Evolutionary conservation across 2,797 vertebrate species (phyloP).

Genomic region (Nyctibius grandis): DNA sequence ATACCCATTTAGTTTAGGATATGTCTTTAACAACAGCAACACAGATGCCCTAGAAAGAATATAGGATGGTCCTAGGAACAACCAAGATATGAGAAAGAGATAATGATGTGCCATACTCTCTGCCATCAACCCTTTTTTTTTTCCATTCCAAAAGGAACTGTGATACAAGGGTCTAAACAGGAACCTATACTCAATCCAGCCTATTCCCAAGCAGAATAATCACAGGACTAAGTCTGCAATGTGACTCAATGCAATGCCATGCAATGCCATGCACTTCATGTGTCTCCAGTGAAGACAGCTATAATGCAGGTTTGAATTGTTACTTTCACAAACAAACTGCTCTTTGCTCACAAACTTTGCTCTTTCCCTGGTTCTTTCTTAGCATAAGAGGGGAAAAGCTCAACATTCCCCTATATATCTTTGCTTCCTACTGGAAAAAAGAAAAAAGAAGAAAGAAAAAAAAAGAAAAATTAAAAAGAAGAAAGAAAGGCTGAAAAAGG

Average conservation of each 20-base stretch:
- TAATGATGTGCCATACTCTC: neutral
- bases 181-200: neutral
- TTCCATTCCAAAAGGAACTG: neutral
- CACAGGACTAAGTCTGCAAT: neutral
- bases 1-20: neutral
- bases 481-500: neutral
- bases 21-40: neutral
- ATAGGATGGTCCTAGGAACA: neutral
- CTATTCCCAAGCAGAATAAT: neutral
- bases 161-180: neutral
- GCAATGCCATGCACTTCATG: neutral
- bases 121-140: neutral
- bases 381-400: neutral
- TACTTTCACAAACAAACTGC: neutral
- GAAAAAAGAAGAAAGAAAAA: fast-evolving
- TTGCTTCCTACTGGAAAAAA: neutral
- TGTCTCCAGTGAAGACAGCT: neutral
- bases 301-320: neutral
- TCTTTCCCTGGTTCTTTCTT: neutral
- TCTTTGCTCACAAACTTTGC: neutral
- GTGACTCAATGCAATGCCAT: neutral
- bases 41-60: neutral
- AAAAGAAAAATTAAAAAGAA: fast-evolving
- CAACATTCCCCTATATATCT: neutral
- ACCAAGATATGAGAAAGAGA: neutral